Evolutionary conservation across 2,797 vertebrate genomes (phyloP).

Genomic region (Hydrophis major): DNA sequence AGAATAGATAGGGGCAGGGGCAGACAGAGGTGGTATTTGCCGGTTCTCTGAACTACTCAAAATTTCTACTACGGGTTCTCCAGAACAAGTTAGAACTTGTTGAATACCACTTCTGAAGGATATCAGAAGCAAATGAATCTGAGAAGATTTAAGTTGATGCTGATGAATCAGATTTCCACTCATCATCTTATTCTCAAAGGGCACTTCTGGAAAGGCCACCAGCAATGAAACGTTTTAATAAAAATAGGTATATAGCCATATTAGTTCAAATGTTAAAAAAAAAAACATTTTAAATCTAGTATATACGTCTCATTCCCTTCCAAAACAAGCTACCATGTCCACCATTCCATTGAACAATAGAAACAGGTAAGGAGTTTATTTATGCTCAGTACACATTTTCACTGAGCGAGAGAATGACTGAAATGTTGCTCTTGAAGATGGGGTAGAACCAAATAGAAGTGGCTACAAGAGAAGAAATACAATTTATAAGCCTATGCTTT

Average conservation of each 20-base stretch:
- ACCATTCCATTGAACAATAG: background rate
- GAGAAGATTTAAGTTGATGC: background rate
- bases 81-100: too few relatives aligned
- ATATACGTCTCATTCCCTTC: background rate
- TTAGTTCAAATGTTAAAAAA: background rate
- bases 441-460: background rate
- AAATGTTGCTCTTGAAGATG: background rate
- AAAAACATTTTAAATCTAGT: background rate
- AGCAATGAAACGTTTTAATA: background rate
- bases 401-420: background rate
- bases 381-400: background rate
- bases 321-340: background rate
- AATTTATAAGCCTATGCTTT: background rate
- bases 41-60: too few relatives aligned
- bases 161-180: background rate
- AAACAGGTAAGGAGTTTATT: background rate
- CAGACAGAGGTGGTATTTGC: too few relatives aligned
- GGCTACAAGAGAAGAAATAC: background rate
- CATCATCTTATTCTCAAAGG: background rate
- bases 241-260: background rate
- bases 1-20: too few relatives aligned
- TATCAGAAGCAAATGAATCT: background rate
- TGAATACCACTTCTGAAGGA: too few relatives aligned
- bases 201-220: background rate
- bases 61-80: too few relatives aligned